A percentile compares a stretch with the other conserved stretches of the same genome.
Evolutionary conservation across 1,140 invertebrate genomes (phyloP).

Genomic region (Drosophila nigrodunni): DNA sequence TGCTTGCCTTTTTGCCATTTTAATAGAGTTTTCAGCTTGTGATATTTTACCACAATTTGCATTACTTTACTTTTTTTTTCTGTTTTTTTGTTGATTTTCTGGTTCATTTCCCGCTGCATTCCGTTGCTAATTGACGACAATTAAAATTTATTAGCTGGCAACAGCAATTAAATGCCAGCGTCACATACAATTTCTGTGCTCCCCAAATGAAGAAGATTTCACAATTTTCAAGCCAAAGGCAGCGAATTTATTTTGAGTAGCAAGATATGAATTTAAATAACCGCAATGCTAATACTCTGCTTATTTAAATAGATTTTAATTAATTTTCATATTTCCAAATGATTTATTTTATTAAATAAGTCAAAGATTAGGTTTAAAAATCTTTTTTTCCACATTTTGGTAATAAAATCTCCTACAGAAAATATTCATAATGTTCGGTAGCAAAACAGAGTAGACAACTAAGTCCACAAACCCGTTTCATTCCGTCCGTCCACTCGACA

Average conservation of each 20-base stretch:
- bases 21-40: slow-evolving; percentile 44
- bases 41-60: slow-evolving; percentile 58
- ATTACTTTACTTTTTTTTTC: slow-evolving; percentile 24
- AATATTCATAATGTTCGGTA: slow-evolving; percentile 4
- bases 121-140: slow-evolving; percentile 80
- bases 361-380: too few relatives aligned
- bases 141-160: slow-evolving; percentile 84
- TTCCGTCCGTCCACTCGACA: slow-evolving; percentile 56
- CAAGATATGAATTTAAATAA: background rate
- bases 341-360: too few relatives aligned
- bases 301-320: background rate
- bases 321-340: too few relatives aligned
- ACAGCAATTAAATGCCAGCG: slow-evolving; percentile 81
- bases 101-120: slow-evolving; percentile 67
- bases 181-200: slow-evolving; percentile 28
- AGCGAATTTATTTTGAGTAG: slow-evolving; percentile 14
- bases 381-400: background rate
- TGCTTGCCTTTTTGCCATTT: slow-evolving; percentile 8
- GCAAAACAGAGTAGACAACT: background rate
- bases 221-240: slow-evolving; percentile 28
- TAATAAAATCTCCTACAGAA: background rate
- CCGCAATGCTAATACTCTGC: background rate
- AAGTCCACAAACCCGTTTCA: background rate
- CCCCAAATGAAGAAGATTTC: slow-evolving; percentile 42
- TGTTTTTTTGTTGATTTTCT: slow-evolving; percentile 8